Percentiles rank a stretch among this genome's conserved stretches.
Evolutionary conservation across 1,140 invertebrate genomes (phyloP).

Genomic region (Aphis gossypii): DNA sequence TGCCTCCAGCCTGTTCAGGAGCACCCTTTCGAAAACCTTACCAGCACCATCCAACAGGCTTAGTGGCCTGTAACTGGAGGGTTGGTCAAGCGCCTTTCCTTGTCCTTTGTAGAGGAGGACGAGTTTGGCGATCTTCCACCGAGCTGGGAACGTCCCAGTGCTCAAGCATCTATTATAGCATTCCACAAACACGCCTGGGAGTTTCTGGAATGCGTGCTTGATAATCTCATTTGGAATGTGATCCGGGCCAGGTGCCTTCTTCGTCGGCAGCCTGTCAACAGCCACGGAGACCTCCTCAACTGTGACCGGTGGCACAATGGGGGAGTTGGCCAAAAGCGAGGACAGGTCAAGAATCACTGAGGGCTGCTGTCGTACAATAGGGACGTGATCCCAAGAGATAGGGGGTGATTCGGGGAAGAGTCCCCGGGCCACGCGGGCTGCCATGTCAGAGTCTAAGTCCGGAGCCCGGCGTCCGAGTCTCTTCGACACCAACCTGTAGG

Average conservation of each 20-base stretch:
- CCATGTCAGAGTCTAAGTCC: too few species aligned
- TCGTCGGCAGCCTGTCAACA: too few species aligned
- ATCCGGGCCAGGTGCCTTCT: too few species aligned
- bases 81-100: background rate
- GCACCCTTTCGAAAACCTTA: background rate
- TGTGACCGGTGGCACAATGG: too few species aligned
- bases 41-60: background rate
- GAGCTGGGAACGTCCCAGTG: background rate
- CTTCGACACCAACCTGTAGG: background rate
- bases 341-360: background rate
- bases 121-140: background rate
- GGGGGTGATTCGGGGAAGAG: too few species aligned
- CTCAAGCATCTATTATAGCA: background rate
- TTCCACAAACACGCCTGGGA: accelerated
- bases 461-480: too few species aligned
- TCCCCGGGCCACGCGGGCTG: too few species aligned
- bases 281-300: accelerated
- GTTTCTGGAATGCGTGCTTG: accelerated
- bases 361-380: background rate
- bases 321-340: too few species aligned
- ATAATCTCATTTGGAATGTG: too few species aligned
- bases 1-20: background rate
- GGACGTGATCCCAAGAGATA: too few species aligned
- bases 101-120: background rate
- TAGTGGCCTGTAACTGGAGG: background rate